Evolutionary conservation across 1,140 invertebrate genomes (phyloP).

Genomic region (Euura lappo): DNA sequence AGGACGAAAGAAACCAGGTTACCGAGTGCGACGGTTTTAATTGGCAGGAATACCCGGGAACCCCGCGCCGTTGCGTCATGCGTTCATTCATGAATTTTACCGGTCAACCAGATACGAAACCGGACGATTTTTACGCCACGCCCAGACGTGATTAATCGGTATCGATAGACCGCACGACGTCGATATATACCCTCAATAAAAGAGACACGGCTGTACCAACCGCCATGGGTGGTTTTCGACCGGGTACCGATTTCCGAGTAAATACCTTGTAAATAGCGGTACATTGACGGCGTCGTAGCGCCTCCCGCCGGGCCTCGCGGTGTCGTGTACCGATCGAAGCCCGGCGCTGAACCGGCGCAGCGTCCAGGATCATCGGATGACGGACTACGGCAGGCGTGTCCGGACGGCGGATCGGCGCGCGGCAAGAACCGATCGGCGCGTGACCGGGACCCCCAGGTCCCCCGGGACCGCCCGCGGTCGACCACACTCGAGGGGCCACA

Average conservation of each 20-base stretch:
- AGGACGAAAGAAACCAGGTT: background rate
- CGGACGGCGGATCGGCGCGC: conserved; percentile 42
- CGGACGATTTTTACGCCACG: background rate
- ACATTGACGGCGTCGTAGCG: conserved; percentile 10
- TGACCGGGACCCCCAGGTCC: conserved; percentile 37
- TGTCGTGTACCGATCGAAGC: conserved; percentile 37
- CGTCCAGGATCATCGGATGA: conserved; percentile 47
- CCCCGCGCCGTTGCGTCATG: no score
- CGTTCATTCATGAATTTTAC: no score
- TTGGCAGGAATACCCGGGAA: background rate
- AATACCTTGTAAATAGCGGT: conserved; percentile 11
- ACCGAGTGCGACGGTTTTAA: background rate
- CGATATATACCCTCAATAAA: conserved; percentile 3
- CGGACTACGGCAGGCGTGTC: conserved; percentile 50
- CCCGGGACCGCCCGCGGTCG: conserved; percentile 47
- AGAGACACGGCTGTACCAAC: background rate
- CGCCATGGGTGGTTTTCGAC: conserved; percentile 3
- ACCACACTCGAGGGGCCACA: conserved; percentile 53
- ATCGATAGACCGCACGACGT: background rate
- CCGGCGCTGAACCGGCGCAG: conserved; percentile 12
- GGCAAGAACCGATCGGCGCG: conserved; percentile 34
- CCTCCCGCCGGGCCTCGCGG: conserved; percentile 1
- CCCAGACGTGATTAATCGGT: background rate
- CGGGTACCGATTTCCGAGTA: background rate
- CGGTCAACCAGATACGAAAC: background rate